Evolutionary conservation across 2,888 invertebrate species (phyloP), one percentile per base, ranked within the genome.

Genomic region (Lasiommata megera): DNA sequence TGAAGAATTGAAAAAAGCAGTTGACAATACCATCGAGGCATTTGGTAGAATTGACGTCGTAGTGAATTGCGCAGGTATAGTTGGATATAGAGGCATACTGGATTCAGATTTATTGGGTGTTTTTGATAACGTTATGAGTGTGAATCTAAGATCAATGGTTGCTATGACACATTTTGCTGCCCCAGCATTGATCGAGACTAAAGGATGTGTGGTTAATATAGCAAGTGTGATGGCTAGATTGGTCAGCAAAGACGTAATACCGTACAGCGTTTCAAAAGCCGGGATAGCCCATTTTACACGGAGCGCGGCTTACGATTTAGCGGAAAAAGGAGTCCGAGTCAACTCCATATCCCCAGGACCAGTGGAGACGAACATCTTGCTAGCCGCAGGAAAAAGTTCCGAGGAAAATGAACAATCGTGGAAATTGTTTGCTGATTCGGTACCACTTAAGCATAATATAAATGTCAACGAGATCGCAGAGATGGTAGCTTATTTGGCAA

Each of bases 261-360:
- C 31, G 31, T 31, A 31, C 31, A 31, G 9, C 31, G 7, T 31
- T 5, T 93, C 94, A 18, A 95, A 96, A 81, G 88, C 94, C 28
- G 94, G 94, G n/a, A 70, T 96, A 14, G 94, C 95, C 77, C 95
- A 96, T 73, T 92, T 96, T 64, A 96, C 96, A 1, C 86, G 92
- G 69, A 94, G 94, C 73, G 81, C 92, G 11, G 95, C 96, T 16
- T 74, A 95, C 50, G 95, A 93, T 62, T 73, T 94, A 43, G 93
- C 92, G 59, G 61, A 77, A 0, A 84, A 92, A 70, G 87, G 78
- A 36, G 93, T 95, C 0, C 82, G 95, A 56, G 94, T 94, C 0
- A 95, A 95, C 76, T 88, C 92, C 43, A 93, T 95, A 3, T 93
- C 93, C 70, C 96, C 95, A 17, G 95, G 96, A 38, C 93, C 94